Evolutionary conservation across 37 sponge, comb jelly and placozoan species (phyloP).

Genomic region (Beroe forskalii): DNA sequence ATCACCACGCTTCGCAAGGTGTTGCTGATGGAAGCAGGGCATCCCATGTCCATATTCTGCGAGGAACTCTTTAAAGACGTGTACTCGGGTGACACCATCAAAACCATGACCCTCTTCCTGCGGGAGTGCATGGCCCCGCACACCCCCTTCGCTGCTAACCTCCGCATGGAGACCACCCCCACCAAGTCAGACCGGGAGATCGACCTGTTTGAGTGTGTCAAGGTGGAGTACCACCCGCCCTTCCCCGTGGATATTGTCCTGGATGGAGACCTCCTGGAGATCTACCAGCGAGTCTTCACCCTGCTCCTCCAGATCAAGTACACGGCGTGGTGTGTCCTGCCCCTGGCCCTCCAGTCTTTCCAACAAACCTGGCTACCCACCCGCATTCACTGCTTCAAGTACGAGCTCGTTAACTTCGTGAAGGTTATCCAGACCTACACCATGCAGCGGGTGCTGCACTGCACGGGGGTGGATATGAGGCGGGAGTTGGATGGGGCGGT

Average conservation of each 20-base stretch:
- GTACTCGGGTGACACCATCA: constrained; percentile 13
- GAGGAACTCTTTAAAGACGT: constrained; percentile 36
- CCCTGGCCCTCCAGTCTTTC: neutral
- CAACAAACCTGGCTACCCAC: neutral
- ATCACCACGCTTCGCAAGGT: constrained; percentile 34
- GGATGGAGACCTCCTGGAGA: constrained; percentile 5
- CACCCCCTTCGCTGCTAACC: constrained; percentile 12
- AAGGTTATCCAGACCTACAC: constrained; percentile 63
- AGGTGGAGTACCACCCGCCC: neutral
- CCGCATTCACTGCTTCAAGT: constrained; percentile 27
- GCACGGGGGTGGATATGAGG: constrained; percentile 42
- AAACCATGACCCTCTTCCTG: constrained; percentile 33
- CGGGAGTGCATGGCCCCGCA: constrained; percentile 50
- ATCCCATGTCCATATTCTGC: constrained; percentile 55
- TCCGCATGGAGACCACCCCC: neutral
- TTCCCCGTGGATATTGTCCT: constrained; percentile 51
- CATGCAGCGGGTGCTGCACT: constrained; percentile 59
- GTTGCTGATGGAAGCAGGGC: constrained; percentile 61
- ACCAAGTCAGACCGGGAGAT: neutral
- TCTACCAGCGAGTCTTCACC: constrained; percentile 45
- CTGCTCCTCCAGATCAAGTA: constrained; percentile 56
- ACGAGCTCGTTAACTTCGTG: constrained; percentile 51
- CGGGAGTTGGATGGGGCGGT: constrained; percentile 30
- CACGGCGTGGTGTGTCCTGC: constrained; percentile 57
- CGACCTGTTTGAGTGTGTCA: constrained; percentile 34